Base-by-base conservation (phyloP, 2,888 invertebrate genomes). In the Oligia fasciuncula region DNA sequence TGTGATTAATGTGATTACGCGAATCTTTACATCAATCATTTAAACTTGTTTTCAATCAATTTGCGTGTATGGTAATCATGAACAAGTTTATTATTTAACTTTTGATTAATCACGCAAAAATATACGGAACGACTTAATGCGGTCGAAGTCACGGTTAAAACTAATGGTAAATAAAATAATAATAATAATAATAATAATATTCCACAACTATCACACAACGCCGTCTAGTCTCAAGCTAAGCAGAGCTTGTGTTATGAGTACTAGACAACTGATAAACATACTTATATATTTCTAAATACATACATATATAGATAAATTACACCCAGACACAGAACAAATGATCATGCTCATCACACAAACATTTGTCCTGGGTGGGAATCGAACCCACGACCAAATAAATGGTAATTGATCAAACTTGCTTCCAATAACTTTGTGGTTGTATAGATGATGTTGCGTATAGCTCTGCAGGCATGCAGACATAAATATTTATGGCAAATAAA, bases 21-120 rank as follows among this genome's bases (percentile, higher is more conserved):
- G n/a, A 71, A 71, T 13, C 35, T 71, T 40, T 6, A 40, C 23
- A 70, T 23, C 11, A 40, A 57, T 29, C 9, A 35, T 23, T 23
- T 6, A 71, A 71, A 81, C 85, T 65, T n/a, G 84, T 85, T 81
- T 71, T n/a, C 11, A 77, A 62, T 77, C 40, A 43, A 77, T 70
- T 74, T 51, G 49, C 49, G 17, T 43, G 17, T 65, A 40, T 46
- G 60, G 23, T 68, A 85, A 70, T 75, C 23, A 49, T 35, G 54
- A 79, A 76, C 86, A 17, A 49, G 86, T 83, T 82, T 83, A 73
- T 83, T 73, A 79, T 86, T 83, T 83, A 85, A 85, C 79, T 67
- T 83, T 75, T 68, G 57, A 73, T 84, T 76, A 23, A 69, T 46
- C 79, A 83, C 75, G 72, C 69, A 75, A 70, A 70, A 62, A 35